Evolutionary conservation across 2,888 invertebrate genomes (phyloP).

Genomic region (Melangyna quadrimaculata): DNA sequence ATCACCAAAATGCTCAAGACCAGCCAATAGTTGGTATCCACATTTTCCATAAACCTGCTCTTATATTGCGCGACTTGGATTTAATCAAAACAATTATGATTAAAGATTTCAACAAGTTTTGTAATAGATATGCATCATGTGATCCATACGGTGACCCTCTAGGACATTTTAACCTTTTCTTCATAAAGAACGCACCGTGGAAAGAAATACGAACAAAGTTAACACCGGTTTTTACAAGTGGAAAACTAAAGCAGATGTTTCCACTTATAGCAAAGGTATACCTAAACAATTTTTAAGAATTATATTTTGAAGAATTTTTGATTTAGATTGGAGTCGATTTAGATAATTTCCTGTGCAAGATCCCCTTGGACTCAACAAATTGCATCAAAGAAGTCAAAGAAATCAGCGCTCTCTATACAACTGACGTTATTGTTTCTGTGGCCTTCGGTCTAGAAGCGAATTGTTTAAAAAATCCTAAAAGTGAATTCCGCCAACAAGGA

Average conservation of each 20-base stretch:
- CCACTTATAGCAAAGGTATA: constrained; percentile 77
- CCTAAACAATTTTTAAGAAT: too few species aligned
- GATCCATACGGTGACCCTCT: constrained; percentile 79
- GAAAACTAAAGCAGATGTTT: constrained; percentile 80
- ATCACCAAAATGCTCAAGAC: constrained; percentile 74
- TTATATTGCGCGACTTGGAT: constrained; percentile 81
- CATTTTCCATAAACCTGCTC: constrained; percentile 80
- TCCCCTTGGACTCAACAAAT: constrained; percentile 55
- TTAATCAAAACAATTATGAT: constrained; percentile 81
- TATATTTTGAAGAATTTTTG: background rate
- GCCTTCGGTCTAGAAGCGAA: constrained; percentile 78
- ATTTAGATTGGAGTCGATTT: constrained; percentile 75
- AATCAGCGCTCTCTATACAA: constrained; percentile 76
- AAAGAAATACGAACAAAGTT: constrained; percentile 80
- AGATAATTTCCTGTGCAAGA: constrained; percentile 72
- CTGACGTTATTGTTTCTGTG: constrained; percentile 77
- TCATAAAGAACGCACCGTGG: constrained; percentile 81
- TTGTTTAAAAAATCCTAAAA: constrained; percentile 76
- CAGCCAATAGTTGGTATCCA: constrained; percentile 78
- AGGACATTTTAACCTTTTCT: constrained; percentile 80
- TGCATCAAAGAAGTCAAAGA: constrained; percentile 76
- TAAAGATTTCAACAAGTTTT: constrained; percentile 81
- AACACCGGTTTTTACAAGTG: constrained; percentile 81
- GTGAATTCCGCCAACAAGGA: constrained; percentile 77
- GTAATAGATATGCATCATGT: constrained; percentile 75